Base-by-base conservation (phyloP, 2,888 invertebrate genomes). In the Leucoma salicis region DNA sequence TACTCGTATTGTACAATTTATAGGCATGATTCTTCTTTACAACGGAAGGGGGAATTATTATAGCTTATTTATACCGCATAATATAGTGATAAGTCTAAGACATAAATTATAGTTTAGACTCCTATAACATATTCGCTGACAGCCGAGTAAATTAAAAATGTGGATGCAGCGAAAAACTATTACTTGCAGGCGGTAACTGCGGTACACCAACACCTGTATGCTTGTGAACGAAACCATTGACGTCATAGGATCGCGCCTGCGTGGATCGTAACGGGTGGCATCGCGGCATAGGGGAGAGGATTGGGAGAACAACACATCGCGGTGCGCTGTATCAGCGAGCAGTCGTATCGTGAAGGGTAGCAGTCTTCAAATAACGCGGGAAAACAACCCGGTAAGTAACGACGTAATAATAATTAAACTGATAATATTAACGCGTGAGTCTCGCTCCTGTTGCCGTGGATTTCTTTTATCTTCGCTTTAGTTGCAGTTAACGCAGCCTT, bases 201-300 rank as follows among this genome's bases (percentile, higher is more conserved):
- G 60, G 64, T 58, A 70, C 66, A 73, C 70, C 70, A 71, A 78
- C 77, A 82, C 84, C 84, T 86, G 84, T 85, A 78, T 77, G 79
- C 74, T 80, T 78, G 76, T 86, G 86, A 87, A 85, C 78, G 86
- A 74, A 82, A 60, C 76, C 82, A 87, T 88, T 88, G 87, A 88
- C 87, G 87, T 88, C 87, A 88, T 78, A 73, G 70, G 66, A 57
- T 61, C 59, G 57, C 74, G 72, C 81, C 75, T 67, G 77, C 82
- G 84, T 63, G 35, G 15, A 64, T 13, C 15, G 10, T 15, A 48
- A 53, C 67, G 66, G 64, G n/a, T 67, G 73, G 67, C 64, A 60
- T 57, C 52, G 48, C 50, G 25, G 36, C 36, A 43, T 16, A 49
- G 51, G 42, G 51, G 52, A 50, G 52, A 45, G 50, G 14, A 54